phyloP scores from a whole-genome alignment of 2,113 vertebrate species.

The Pavo muticus region DNA sequence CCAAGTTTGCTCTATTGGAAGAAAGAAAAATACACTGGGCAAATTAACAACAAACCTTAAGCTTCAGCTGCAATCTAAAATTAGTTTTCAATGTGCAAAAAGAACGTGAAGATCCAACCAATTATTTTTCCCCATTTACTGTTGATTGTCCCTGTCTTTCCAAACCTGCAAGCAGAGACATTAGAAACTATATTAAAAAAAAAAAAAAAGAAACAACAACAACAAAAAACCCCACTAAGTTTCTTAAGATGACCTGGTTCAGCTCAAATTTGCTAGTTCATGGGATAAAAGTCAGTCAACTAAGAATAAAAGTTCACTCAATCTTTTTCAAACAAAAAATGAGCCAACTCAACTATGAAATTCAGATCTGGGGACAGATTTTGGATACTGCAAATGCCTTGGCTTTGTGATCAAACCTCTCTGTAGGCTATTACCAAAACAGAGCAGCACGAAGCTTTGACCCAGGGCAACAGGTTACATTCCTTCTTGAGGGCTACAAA shows the following conservation, averaged over 20 bases:
- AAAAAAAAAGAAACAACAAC: background rate
- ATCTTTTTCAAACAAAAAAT: background rate
- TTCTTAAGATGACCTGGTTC: background rate
- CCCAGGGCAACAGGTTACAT: background rate
- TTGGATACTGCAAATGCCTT: background rate
- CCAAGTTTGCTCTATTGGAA: background rate
- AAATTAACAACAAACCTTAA: slow-evolving; percentile 30
- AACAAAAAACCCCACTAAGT: background rate
- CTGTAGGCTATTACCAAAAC: background rate
- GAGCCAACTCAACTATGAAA: background rate
- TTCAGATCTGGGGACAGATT: background rate
- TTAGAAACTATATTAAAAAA: background rate
- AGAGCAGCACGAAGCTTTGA: accelerated
- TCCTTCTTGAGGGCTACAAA: background rate
- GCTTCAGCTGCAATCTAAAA: slow-evolving; percentile 13
- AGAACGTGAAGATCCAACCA: background rate
- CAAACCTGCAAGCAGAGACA: background rate
- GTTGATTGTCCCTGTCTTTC: background rate
- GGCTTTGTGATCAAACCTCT: background rate
- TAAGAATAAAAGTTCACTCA: background rate
- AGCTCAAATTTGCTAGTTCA: background rate
- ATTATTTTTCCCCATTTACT: slow-evolving; percentile 10
- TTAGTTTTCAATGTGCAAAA: background rate
- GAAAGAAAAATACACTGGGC: background rate
- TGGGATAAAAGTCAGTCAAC: slow-evolving; percentile 4